Base-by-base conservation (phyloP, 2,113 vertebrate genomes). In the Tachycineta bicolor region DNA sequence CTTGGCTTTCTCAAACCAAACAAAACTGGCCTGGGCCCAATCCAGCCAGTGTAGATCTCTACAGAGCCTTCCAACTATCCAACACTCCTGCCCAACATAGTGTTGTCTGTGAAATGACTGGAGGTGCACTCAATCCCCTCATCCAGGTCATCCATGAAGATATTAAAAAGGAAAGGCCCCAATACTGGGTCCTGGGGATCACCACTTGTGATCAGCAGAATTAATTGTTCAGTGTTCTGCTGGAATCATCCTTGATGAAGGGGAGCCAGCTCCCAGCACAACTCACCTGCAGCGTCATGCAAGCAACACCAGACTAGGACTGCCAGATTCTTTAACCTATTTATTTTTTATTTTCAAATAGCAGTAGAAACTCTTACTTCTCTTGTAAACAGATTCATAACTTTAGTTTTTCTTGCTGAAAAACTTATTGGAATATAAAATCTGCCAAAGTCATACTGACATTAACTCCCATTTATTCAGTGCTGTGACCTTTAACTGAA, bases 11-110 rank as follows among this genome's bases (percentile, higher is more conserved):
- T 49, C 22, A 29, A 56, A 49, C 6, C 21, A 41, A 34, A 26
- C 9, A 34, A 21, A 20, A 25, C 1, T 18, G 16, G 6, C 49
- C 18, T 31, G 7, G 21, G 11, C 3, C 14, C 56, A 0, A 37
- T 23, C 26, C 70, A 64, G n/a, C 23, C 41, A 20, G 12, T 44
- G 28, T 41, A 68, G 62, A 34, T 47, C 55, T 60, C 62, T 62
- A 12, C 41, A 55, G 47, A 76, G 24, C 55, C 18, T 43, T 69
- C 29, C 41, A 41, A 22, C 63, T 12, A 22, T 34, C 14, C 41
- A 69, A 19, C 17, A 34, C 14, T 76, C n/a, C 41, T 41, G 49
- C 22, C 31, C 47, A 63, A 1, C 4, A 31, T 26, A 55, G 41
- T 62, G 47, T 14, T 23, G 3, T 15, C n/a, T 55, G 41, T 41